Conservation (phyloP, 1,140 invertebrate species). For the Chrysomallon squamiferum region DNA sequence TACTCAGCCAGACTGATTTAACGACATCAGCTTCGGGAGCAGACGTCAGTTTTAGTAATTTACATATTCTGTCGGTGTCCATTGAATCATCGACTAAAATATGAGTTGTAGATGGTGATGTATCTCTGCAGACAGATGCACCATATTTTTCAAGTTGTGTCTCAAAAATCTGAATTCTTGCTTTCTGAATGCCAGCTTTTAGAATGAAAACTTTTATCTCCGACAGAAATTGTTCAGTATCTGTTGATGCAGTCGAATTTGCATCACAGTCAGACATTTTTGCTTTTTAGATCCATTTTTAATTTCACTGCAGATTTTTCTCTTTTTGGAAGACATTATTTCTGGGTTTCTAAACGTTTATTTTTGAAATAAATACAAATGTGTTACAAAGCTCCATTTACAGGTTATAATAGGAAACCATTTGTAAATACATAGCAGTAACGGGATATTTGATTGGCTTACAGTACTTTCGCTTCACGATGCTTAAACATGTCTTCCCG, state of each 20-base stretch:
- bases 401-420: too few relatives aligned
- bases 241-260: neutral
- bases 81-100: constrained; percentile 58
- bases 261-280: neutral
- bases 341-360: too few relatives aligned
- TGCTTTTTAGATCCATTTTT: neutral
- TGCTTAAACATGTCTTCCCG: too few relatives aligned
- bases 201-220: constrained; percentile 41
- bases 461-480: too few relatives aligned
- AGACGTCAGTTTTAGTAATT: constrained; percentile 42
- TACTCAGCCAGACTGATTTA: constrained; percentile 58
- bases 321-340: constrained; percentile 15
- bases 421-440: too few relatives aligned
- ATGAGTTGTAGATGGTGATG: constrained; percentile 25
- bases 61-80: constrained; percentile 46
- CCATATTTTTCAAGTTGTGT: constrained; percentile 51
- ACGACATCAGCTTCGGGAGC: constrained; percentile 39
- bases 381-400: too few relatives aligned
- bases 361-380: too few relatives aligned
- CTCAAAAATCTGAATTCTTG: constrained; percentile 51
- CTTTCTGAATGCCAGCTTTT: constrained; percentile 57
- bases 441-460: too few relatives aligned
- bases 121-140: constrained; percentile 28
- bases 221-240: constrained; percentile 15
- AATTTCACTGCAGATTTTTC: constrained; percentile 1